Evolutionary conservation across 2,888 invertebrate genomes (phyloP).

Genomic region (Spilosoma lubricipeda): DNA sequence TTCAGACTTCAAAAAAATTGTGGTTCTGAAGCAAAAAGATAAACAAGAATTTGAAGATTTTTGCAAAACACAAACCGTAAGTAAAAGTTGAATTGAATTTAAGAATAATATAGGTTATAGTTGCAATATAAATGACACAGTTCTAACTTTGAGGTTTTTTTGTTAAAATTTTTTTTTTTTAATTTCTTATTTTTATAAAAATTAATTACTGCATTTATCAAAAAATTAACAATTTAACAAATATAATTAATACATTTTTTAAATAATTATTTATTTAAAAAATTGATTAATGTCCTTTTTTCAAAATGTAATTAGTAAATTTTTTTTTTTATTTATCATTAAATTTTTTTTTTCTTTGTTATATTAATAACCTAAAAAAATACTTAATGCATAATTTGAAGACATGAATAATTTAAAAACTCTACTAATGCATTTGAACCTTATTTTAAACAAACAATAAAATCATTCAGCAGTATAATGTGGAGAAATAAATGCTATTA

Average conservation of each 20-base stretch:
- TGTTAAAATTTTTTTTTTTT: neutral
- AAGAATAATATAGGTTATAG: too few species aligned
- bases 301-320: neutral
- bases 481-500: neutral
- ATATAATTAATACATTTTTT: too few species aligned
- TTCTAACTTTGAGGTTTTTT: neutral
- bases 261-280: too few species aligned
- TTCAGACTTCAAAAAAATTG: constrained; percentile 16
- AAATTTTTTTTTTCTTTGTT: too few species aligned
- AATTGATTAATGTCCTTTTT: too few species aligned
- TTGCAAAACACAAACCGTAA: neutral
- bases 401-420: too few species aligned
- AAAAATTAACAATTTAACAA: too few species aligned
- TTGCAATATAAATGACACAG: too few species aligned
- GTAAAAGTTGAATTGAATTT: neutral
- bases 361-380: too few species aligned
- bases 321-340: neutral
- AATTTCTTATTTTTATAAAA: neutral
- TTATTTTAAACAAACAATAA: neutral
- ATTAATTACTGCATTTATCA: too few species aligned
- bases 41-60: constrained; percentile 13
- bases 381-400: too few species aligned
- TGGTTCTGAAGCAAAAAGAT: constrained; percentile 18
- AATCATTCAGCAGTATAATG: neutral
- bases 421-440: too few species aligned